Conservation (phyloP, 2,797 vertebrate genomes). For the Acipenser oxyrinchus region DNA sequence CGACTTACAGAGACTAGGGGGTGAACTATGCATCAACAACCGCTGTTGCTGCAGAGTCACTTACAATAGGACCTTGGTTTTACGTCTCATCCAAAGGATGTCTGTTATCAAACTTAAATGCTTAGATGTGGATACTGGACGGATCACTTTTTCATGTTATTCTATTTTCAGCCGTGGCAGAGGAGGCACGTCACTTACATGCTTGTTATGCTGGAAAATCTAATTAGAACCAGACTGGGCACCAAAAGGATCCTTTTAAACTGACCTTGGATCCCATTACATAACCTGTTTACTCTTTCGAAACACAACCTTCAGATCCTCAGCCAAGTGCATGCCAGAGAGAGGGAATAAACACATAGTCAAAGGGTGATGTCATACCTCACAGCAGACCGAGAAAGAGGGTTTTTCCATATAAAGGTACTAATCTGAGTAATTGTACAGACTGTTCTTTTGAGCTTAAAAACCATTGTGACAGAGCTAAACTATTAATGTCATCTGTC, state of each 20-base stretch:
- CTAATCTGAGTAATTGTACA: conserved; percentile 16
- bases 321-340: conserved; percentile 15
- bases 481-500: too few relatives aligned
- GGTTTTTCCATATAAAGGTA: conserved; percentile 40
- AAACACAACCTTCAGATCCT: conserved; percentile 15
- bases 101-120: too few relatives aligned
- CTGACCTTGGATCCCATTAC: conserved; percentile 4
- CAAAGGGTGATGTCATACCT: conserved; percentile 49
- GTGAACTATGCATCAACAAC: too few relatives aligned
- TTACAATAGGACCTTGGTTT: too few relatives aligned
- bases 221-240: neutral
- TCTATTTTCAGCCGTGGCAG: too few relatives aligned
- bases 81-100: too few relatives aligned
- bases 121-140: too few relatives aligned
- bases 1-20: too few relatives aligned
- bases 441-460: neutral
- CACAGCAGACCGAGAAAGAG: conserved; percentile 48
- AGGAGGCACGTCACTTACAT: neutral
- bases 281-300: conserved; percentile 10
- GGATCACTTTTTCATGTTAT: too few relatives aligned
- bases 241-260: neutral
- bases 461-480: too few relatives aligned
- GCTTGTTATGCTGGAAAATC: neutral
- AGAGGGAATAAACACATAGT: conserved; percentile 34
- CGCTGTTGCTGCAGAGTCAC: too few relatives aligned